phyloP scores from a whole-genome alignment of 2,797 vertebrate species.

The Epinephelus malabaricus region DNA sequence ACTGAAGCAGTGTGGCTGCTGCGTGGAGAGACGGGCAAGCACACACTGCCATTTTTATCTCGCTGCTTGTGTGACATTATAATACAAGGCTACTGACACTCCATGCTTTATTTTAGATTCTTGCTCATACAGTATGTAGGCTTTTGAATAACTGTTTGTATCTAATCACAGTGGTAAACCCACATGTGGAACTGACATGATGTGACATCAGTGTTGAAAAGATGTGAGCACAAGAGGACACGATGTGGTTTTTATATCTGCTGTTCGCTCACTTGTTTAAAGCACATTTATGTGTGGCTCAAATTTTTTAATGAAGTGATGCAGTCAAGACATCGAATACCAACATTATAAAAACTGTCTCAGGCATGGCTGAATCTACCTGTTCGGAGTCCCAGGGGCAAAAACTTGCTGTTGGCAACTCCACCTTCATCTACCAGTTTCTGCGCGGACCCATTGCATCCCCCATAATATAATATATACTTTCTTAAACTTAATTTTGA shows the following conservation, averaged over 20 bases:
- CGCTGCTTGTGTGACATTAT: slow-evolving; percentile 32
- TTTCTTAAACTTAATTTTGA: neutral
- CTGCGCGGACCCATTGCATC: neutral
- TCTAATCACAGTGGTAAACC: slow-evolving; percentile 3
- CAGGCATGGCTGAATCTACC: neutral
- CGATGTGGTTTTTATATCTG: neutral
- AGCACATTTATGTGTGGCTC: neutral
- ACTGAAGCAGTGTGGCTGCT: slow-evolving; percentile 20
- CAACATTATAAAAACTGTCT: neutral
- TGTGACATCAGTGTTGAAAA: slow-evolving; percentile 7
- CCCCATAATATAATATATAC: too few relatives aligned
- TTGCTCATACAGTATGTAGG: slow-evolving; percentile 3
- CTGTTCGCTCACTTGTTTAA: neutral
- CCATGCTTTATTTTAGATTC: neutral
- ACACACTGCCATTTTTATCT: slow-evolving; percentile 30
- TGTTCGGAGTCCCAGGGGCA: neutral
- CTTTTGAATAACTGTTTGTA: neutral
- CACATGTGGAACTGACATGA: slow-evolving; percentile 2
- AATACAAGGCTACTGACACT: neutral
- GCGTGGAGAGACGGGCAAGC: slow-evolving; percentile 10
- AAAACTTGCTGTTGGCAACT: neutral
- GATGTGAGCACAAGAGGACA: neutral
- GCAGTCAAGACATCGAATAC: neutral
- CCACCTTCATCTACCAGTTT: neutral
- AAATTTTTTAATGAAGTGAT: neutral